These are phyloP conservation scores for Coranthus polyacanthus DNA, from an alignment of 2,797 vertebrate species.

Conservation along the genomic window DNA sequence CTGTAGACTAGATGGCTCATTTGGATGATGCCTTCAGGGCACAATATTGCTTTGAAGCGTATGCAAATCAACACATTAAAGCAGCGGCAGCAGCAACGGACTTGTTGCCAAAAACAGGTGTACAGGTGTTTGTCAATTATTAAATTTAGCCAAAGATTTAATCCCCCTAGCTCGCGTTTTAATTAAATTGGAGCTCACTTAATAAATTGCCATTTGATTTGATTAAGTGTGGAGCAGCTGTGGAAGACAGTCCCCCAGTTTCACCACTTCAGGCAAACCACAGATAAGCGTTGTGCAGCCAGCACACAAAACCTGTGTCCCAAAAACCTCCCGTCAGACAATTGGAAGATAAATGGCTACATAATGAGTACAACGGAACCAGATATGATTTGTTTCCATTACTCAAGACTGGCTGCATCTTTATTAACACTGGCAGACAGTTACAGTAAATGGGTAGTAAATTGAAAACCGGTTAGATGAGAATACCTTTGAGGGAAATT, in stretches of 20 bases:
- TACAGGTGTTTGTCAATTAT: conserved; percentile 86
- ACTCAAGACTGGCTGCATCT: conserved; percentile 64
- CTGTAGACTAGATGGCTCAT: conserved; percentile 60
- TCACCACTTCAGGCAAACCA: conserved; percentile 61
- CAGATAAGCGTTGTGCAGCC: conserved; percentile 45
- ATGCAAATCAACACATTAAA: conserved; percentile 74
- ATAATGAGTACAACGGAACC: conserved; percentile 62
- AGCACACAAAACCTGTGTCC: conserved; percentile 41
- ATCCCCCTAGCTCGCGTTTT: conserved; percentile 79
- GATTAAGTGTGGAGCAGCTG: conserved; percentile 80
- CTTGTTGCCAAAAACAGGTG: conserved; percentile 75
- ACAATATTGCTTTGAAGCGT: conserved; percentile 61
- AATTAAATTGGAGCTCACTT: conserved; percentile 80
- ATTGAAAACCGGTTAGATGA: conserved; percentile 45
- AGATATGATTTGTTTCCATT: conserved; percentile 77
- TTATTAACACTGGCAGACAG: conserved; percentile 71
- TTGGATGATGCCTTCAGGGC: conserved; percentile 67
- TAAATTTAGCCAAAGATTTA: conserved; percentile 80
- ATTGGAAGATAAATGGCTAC: conserved; percentile 64
- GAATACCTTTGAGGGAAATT: conserved; percentile 22
- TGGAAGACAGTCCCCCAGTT: conserved; percentile 66
- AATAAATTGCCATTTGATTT: conserved; percentile 84
- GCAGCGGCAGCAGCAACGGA: conserved; percentile 42
- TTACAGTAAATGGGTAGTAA: conserved; percentile 42
- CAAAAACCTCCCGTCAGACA: conserved; percentile 59